Base-by-base conservation (phyloP, 1,140 invertebrate genomes). In the Venustaconcha ellipsiformis region DNA sequence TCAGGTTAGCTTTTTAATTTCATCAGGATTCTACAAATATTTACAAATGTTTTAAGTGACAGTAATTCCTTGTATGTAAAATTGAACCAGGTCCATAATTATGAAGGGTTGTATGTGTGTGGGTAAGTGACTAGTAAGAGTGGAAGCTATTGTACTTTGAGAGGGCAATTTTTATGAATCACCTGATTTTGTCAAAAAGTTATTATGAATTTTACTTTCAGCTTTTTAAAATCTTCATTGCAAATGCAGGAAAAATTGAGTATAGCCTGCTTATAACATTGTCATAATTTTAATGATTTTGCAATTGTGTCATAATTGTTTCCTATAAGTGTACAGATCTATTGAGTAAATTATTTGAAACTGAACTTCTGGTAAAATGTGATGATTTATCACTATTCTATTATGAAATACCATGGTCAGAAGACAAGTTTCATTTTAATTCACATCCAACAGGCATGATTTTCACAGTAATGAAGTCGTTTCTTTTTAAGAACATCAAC, bases 1-100 rank as follows among this genome's bases (percentile, higher is more conserved):
- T 88, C 82, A 87, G 86, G 87, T 88, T 79, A 30, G 26, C 23
- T 56, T 58, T 17, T 57, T 57, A 65, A n/a, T 26, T 18, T 23
- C 20, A 20, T 62, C 55, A 8, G 30, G 26, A 14, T 17, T 6
- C 30, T 56, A 20, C 17, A 11, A 20, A 37, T 18, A 14, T 67
- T 12, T 65, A 30, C 20, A 23, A 23, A 20, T 5, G 26, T 18
- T 14, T 30, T n/a, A 17, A 37, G 15, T 20, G 17, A 18, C 55
- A 30, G 6, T 57, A 30, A 72, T 48, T 30, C 23, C 18, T 55
- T 13, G 56, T 55, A 15, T 72, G 37, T 30, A 5, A 14, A 59
- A 20, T 72, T n/a, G 23, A 23, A 23, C 14, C 18, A 64, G 3
- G 59, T 17, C 55, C n/a, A 2, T 23, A 20, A n/a, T 30, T 30